phyloP scores from a whole-genome alignment of 2,888 invertebrate species.

The Xestia c-nigrum region DNA sequence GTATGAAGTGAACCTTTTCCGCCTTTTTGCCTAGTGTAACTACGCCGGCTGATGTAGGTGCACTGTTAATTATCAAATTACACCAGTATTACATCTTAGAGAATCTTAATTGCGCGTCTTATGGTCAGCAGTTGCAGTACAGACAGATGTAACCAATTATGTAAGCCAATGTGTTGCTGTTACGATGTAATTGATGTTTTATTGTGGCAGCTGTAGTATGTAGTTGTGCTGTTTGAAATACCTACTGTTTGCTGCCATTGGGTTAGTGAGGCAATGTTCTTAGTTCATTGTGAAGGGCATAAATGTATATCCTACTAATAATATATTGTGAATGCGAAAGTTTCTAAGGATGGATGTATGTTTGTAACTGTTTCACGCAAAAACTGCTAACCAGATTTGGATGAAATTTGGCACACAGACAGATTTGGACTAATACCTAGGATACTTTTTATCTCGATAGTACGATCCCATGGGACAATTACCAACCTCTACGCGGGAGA shows the following conservation, averaged over 20 bases:
- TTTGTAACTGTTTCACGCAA: too few species aligned
- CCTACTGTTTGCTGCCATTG: constrained; percentile 1
- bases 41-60: constrained; percentile 37
- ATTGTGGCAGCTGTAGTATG: constrained; percentile 8
- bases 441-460: too few species aligned
- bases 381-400: too few species aligned
- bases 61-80: constrained; percentile 63
- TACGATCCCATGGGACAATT: too few species aligned
- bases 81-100: constrained; percentile 59
- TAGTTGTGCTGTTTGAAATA: constrained; percentile 11
- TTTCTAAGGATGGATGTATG: too few species aligned
- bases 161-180: constrained; percentile 43
- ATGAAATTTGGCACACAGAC: too few species aligned
- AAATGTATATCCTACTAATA: too few species aligned
- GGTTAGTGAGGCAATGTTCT: constrained; percentile 38
- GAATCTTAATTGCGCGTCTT: constrained; percentile 58
- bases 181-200: constrained; percentile 27
- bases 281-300: background rate
- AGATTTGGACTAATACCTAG: too few species aligned
- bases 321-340: too few species aligned
- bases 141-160: constrained; percentile 63
- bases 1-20: constrained; percentile 26
- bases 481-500: too few species aligned
- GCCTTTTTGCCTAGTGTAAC: background rate
- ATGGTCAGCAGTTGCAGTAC: constrained; percentile 51